Conservation (phyloP, 1,140 invertebrate genomes). For the Magallana ariakensis region DNA sequence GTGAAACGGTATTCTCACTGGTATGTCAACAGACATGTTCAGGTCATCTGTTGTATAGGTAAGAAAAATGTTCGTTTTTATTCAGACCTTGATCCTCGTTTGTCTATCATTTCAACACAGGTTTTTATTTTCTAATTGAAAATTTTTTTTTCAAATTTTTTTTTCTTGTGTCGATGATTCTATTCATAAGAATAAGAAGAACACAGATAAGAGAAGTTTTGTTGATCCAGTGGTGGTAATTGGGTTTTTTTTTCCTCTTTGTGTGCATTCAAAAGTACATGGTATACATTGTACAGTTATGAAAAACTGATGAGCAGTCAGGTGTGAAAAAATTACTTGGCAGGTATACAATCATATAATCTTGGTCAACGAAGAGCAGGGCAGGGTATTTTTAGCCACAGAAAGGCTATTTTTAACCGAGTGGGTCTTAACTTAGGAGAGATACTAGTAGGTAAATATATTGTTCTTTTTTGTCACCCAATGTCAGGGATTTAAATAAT, state of each 20-base stretch:
- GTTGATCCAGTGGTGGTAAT: too few relatives aligned
- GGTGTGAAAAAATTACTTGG: slow-evolving; percentile 31
- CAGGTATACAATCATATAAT: slow-evolving; percentile 26
- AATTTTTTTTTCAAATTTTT: too few relatives aligned
- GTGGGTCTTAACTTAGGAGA: neutral
- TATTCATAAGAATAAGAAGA: too few relatives aligned
- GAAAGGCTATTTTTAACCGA: neutral
- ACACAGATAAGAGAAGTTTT: too few relatives aligned
- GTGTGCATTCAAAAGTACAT: too few relatives aligned
- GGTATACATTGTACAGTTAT: neutral
- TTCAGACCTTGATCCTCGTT: too few relatives aligned
- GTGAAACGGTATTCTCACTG: neutral
- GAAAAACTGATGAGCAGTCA: slow-evolving; percentile 6
- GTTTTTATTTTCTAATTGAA: too few relatives aligned
- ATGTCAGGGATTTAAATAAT: slow-evolving; percentile 18
- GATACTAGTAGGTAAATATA: neutral
- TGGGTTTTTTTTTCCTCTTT: too few relatives aligned
- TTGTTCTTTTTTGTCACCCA: neutral
- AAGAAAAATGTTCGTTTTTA: neutral
- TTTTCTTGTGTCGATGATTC: too few relatives aligned
- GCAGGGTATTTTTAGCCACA: neutral
- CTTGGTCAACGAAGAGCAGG: slow-evolving; percentile 1
- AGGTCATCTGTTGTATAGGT: neutral
- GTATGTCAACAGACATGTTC: slow-evolving; percentile 12
- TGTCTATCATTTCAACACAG: too few relatives aligned